These are phyloP conservation scores for Aurelia coerulea DNA, from an alignment of 30 jellyfish, hydroid and myxozoan genomes.

Conservation along the genomic window DNA sequence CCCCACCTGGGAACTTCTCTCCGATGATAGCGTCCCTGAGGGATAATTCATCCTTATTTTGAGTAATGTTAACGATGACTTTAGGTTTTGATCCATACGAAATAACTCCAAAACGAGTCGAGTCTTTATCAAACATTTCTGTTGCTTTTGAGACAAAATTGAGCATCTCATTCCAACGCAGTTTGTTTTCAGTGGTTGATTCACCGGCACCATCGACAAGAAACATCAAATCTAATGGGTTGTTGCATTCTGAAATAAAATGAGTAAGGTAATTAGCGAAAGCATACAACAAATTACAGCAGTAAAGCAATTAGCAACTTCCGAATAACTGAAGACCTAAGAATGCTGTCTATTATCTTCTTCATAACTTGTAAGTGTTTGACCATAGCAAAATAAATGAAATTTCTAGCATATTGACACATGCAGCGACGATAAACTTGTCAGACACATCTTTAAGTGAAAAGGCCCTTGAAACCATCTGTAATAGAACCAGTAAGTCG, in stretches of 20 bases:
- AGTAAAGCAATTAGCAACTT: too few species aligned
- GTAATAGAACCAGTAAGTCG: too few species aligned
- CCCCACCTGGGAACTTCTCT: constrained; percentile 88
- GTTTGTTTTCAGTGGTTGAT: constrained; percentile 45
- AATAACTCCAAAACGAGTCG: constrained; percentile 80
- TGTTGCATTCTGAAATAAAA: constrained; percentile 78
- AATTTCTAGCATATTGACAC: too few species aligned
- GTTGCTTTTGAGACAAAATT: constrained; percentile 65
- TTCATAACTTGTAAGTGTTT: too few species aligned
- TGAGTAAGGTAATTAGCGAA: too few species aligned
- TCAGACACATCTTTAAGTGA: too few species aligned
- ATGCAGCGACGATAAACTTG: too few species aligned
- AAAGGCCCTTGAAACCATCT: too few species aligned
- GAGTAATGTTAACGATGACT: constrained; percentile 66
- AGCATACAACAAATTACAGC: too few species aligned
- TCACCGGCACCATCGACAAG: constrained; percentile 95
- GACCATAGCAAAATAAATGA: too few species aligned
- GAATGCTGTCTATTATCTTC: too few species aligned
- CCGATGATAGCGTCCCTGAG: constrained; percentile 48
- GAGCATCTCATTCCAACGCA: constrained; percentile 87
- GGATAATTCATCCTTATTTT: constrained; percentile 26
- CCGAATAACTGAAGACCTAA: too few species aligned
- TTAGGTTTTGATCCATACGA: constrained; percentile 82
- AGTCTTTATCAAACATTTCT: constrained; percentile 77
- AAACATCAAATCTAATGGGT: constrained; percentile 82